Base-by-base conservation (phyloP, 2,797 vertebrate species). In the Platalea minor region DNA sequence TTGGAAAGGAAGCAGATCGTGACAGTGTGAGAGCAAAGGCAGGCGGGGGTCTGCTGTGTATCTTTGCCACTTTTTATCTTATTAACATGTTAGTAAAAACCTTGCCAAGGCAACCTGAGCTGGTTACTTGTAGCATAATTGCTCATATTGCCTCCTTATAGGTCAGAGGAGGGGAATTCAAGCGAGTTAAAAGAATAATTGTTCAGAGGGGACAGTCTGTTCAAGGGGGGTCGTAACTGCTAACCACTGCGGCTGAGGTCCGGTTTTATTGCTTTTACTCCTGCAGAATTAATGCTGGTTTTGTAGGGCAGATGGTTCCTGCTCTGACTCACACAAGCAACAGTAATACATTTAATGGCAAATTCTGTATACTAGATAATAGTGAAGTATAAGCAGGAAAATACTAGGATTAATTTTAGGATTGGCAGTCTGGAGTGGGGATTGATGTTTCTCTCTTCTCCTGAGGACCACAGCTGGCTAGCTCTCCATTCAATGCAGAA, bases 11-110 rank as follows among this genome's bases (percentile, higher is more conserved):
- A 96, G 92, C 90, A 86, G 90, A 83, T 89, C 0, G 1, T 95
- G 91, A 96, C 96, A 96, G 90, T 86, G 81, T 7, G 80, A 96
- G 94, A 96, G 94, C 80, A 96, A 95, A 94, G 95, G 89, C 95
- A 96, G 96, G 92, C 94, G 8, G 72, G 91, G 95, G 85, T 96
- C 94, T 97, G 97, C 95, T 97, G 89, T 95, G 88, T 91, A 95
- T 97, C 96, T 81, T 80, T 88, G 92, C 94, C 88, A 9, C 96
- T 96, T 92, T 96, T 96, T 94, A 95, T 97, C 96, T 91, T 96
- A 96, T 96, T 97, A 97, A 92, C 89, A 65, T 95, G 94, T 97
- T 97, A 96, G 93, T 95, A 94, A 93, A 97, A 94, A 87, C 88
- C 89, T 89, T 93, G 93, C 95, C 94, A 95, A 82, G 93, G 96